phyloP scores from a whole-genome alignment of 2,113 vertebrate species.

The Amblyornis subalaris region DNA sequence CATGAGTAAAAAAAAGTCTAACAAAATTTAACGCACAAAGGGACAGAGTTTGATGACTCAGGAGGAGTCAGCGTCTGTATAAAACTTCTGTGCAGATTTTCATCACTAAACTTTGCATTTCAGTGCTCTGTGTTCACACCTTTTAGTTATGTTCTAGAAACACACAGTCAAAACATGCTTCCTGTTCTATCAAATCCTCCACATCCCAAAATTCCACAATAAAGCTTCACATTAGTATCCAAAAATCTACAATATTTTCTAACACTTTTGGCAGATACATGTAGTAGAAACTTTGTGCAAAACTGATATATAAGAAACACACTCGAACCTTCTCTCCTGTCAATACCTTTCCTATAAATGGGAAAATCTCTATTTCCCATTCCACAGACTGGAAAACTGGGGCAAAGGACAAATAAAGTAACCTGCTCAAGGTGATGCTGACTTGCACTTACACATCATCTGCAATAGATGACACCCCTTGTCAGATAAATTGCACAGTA shows the following conservation, averaged over 20 bases:
- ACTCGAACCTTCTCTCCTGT: background rate
- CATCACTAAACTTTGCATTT: background rate
- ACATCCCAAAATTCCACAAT: background rate
- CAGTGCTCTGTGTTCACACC: background rate
- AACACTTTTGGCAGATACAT: background rate
- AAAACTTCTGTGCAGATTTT: background rate
- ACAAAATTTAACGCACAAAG: background rate
- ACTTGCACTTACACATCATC: background rate
- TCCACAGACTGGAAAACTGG: background rate
- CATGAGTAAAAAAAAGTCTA: rapidly evolving
- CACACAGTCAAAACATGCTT: background rate
- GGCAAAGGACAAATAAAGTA: background rate
- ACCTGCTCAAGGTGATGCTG: conserved; percentile 36
- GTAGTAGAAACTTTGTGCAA: background rate
- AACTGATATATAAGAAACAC: background rate
- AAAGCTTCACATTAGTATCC: background rate
- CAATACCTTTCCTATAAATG: background rate
- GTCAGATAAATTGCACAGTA: conserved; percentile 20
- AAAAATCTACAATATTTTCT: background rate
- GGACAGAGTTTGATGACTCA: background rate
- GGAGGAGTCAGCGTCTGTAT: background rate
- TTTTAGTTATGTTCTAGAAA: background rate
- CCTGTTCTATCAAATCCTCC: background rate
- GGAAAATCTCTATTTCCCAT: background rate
- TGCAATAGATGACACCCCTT: background rate